These are phyloP conservation scores for Platorchestia sp. DNA, from an alignment of 1,140 invertebrate species.

Conservation along the genomic window DNA sequence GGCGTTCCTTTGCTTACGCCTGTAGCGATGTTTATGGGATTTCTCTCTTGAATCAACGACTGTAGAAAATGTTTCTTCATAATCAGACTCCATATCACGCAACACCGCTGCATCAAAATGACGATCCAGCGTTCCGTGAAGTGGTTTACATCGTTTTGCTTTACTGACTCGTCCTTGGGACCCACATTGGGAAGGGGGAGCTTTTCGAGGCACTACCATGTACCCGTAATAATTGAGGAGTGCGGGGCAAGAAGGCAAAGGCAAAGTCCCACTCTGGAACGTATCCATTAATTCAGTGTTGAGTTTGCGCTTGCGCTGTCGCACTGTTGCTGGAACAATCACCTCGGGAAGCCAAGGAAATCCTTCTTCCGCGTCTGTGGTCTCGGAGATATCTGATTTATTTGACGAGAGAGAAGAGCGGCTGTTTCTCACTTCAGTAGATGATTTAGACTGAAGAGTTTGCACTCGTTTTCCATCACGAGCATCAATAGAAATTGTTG, in stretches of 20 bases:
- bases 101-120: constrained; percentile 11
- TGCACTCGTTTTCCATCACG: neutral
- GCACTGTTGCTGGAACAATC: constrained; percentile 61
- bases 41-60: neutral
- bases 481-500: neutral
- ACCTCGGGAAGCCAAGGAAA: constrained; percentile 57
- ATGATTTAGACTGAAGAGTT: neutral
- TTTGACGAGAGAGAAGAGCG: neutral
- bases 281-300: constrained; percentile 63
- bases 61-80: constrained; percentile 1
- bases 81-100: constrained; percentile 35
- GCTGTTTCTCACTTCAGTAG: neutral
- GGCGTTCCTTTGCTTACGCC: constrained; percentile 6
- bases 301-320: constrained; percentile 62
- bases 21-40: constrained; percentile 42
- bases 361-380: neutral
- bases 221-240: constrained; percentile 67
- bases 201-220: constrained; percentile 65
- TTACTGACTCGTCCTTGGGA: constrained; percentile 15
- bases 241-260: constrained; percentile 57
- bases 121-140: neutral
- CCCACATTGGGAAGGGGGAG: neutral
- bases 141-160: neutral
- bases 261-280: constrained; percentile 57
- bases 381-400: neutral